These are phyloP conservation scores for Brachylomia viminalis DNA, from an alignment of 2,888 invertebrate species.

Conservation along the genomic window DNA sequence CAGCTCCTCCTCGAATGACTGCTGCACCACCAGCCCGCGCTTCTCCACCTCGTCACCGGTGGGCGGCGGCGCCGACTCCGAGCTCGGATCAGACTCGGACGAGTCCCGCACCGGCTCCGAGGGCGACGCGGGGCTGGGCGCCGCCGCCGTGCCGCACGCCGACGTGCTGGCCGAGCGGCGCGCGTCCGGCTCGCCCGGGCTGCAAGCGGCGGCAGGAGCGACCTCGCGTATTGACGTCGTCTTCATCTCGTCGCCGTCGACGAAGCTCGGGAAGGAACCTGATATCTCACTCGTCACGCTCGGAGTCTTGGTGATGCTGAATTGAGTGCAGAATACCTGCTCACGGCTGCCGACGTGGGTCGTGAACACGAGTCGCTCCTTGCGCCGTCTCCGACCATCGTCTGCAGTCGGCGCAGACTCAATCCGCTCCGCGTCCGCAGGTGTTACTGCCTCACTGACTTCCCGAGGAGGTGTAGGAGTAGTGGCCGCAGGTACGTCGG, in stretches of 20 bases:
- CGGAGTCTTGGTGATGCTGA: constrained; percentile 92
- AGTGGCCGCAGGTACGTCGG: neutral
- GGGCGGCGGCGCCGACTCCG: constrained; percentile 87
- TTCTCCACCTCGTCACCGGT: constrained; percentile 92
- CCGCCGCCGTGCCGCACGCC: constrained; percentile 9
- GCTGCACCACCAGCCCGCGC: constrained; percentile 93
- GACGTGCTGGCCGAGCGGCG: constrained; percentile 2
- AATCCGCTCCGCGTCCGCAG: constrained; percentile 27
- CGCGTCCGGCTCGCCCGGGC: constrained; percentile 36
- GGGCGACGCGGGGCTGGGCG: constrained; percentile 51
- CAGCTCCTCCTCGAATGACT: constrained; percentile 96
- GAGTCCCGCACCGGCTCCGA: constrained; percentile 82
- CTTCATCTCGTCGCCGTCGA: constrained; percentile 91
- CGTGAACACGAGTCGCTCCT: constrained; percentile 91
- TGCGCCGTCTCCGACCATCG: constrained; percentile 71
- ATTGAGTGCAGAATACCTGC: constrained; percentile 92
- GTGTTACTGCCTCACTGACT: neutral
- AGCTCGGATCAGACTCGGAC: constrained; percentile 92
- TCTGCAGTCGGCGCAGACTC: constrained; percentile 44
- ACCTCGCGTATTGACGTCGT: constrained; percentile 52
- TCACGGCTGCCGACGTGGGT: constrained; percentile 93
- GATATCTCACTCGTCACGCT: constrained; percentile 92
- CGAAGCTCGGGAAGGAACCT: constrained; percentile 84
- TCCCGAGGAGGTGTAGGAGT: neutral
- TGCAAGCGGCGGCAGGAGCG: constrained; percentile 60